A percentile compares a stretch with the other conserved stretches of the same genome.
Evolutionary conservation across 2,113 vertebrate genomes (phyloP).

Genomic region (Capra hircus): DNA sequence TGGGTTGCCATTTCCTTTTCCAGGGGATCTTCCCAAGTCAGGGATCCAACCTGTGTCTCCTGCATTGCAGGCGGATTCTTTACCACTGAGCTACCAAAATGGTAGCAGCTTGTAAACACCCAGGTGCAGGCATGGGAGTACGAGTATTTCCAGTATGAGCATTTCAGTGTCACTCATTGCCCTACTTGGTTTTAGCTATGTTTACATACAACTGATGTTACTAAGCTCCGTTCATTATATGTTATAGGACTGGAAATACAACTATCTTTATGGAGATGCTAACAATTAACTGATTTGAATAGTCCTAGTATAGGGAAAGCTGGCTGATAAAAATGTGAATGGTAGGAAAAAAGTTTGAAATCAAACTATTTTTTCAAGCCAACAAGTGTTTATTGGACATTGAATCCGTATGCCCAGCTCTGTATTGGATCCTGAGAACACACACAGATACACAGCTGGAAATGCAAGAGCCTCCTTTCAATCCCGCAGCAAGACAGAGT

Average conservation of each 20-base stretch:
- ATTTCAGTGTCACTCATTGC: not conserved
- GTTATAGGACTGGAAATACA: not conserved
- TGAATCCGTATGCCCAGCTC: not conserved
- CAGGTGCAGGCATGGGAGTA: not conserved
- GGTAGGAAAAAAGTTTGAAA: not conserved
- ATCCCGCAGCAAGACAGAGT: not conserved
- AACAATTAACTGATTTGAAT: not conserved
- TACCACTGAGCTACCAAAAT: not conserved
- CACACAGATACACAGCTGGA: not conserved
- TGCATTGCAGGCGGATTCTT: not conserved
- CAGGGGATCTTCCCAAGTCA: not conserved
- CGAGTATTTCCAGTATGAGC: not conserved
- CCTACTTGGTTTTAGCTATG: not conserved
- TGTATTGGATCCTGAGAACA: not conserved
- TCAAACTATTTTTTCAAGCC: not conserved
- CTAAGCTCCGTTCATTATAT: not conserved
- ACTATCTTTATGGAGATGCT: not conserved
- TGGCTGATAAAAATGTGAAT: not conserved
- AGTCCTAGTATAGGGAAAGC: not conserved
- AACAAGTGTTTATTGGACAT: not conserved
- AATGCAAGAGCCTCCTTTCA: not conserved
- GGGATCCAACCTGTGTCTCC: not conserved
- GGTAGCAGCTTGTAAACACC: not conserved
- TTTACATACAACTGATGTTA: not conserved
- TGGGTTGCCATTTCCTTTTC: not conserved